Evolutionary conservation across 1,140 invertebrate genomes (phyloP).

Genomic region (Lepidurus arcticus): DNA sequence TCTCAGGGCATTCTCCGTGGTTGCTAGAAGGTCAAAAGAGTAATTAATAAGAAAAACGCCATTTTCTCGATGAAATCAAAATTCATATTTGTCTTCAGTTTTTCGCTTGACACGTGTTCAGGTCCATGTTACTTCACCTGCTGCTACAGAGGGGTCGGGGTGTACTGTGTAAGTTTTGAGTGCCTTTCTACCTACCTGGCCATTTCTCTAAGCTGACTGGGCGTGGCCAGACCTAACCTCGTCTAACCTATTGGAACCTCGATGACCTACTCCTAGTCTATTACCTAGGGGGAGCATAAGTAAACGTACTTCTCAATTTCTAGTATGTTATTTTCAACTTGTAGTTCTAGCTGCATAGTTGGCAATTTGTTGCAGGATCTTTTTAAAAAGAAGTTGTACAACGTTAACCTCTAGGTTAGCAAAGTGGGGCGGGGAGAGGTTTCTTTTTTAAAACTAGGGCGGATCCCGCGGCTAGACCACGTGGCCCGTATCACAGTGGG

Average conservation of each 20-base stretch:
- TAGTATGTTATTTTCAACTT: not conserved
- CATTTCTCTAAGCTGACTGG: conserved; percentile 21
- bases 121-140: conserved; percentile 18
- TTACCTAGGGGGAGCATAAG: not conserved
- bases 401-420: conserved; percentile 2
- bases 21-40: too few relatives aligned
- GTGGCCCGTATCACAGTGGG: conserved; percentile 11
- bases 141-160: conserved; percentile 4
- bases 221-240: conserved; percentile 20
- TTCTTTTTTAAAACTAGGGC: conserved; percentile 11
- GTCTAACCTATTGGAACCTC: conserved; percentile 17
- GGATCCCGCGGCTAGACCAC: conserved; percentile 11
- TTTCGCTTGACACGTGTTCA: conserved; percentile 21
- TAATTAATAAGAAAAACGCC: not conserved
- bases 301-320: not conserved
- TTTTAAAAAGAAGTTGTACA: not conserved
- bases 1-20: too few relatives aligned
- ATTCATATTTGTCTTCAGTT: conserved; percentile 22
- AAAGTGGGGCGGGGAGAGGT: not conserved
- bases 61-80: not conserved
- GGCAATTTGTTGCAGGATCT: conserved; percentile 13
- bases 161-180: conserved; percentile 6
- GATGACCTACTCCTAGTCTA: conserved; percentile 18
- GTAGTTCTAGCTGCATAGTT: conserved; percentile 4
- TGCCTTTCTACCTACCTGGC: conserved; percentile 2